Evolutionary conservation across 1,140 invertebrate species (phyloP), one percentile per base, ranked within the genome.

Genomic region (Pteromalus puparum): DNA sequence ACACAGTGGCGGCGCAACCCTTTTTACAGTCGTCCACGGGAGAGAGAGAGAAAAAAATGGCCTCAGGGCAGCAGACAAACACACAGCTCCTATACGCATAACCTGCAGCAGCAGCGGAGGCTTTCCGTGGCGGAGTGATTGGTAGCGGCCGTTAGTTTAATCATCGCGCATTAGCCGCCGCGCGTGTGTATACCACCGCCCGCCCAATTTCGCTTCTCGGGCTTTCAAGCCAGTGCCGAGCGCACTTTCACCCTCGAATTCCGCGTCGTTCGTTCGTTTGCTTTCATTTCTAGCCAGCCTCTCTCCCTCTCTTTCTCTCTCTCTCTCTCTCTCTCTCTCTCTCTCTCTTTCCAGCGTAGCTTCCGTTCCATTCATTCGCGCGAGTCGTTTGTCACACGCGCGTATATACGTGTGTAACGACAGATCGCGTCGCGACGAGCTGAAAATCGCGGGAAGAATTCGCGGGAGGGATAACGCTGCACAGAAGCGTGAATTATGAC

Each of bases 71-170:
- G 28, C 15, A 73, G 28, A 34, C 21, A 73, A 38, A 34, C 30
- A 73, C 72, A 15, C 13, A 7, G 1, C 18, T 28, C 5, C 18
- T 2, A 15, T 2, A 61, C 10, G 12, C 26, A 77, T 2, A 53
- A 13, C 48, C n/a, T 30, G 15, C 75, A 28, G 46, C 9, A 10
- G 10, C 75, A 18, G 21, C 48, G 3, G n/a, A 24, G 48, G n/a
- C 65, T 68, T 15, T 70, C 90, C 90, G 89, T 90, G 92, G 91
- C 91, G 88, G 92, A 88, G 90, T 93, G 91, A 93, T 93, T 89
- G 91, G 92, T 93, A 89, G 91, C 86, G 87, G 87, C 90, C 90
- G 92, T 92, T 93, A 93, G 91, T 92, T 93, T 93, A 92, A 93
- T 93, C 92, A 92, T 93, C 92, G 89, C 92, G 91, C 92, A 92